Evolutionary conservation across 2,888 invertebrate species (phyloP).

Genomic region (Tachina lurida): DNA sequence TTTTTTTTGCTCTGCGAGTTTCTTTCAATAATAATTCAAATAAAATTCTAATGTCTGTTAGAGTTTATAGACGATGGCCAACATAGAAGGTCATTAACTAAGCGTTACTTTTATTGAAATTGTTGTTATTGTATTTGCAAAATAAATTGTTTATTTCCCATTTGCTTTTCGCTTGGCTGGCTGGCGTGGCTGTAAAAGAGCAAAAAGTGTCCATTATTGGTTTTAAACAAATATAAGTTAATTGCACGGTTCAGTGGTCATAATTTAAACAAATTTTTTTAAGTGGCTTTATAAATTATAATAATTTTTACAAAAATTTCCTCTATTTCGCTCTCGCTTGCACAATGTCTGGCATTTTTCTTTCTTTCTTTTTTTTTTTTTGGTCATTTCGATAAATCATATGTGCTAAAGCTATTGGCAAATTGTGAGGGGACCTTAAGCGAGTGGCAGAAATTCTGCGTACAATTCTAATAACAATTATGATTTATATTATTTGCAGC

Average conservation of each 20-base stretch:
- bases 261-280: slow-evolving; percentile 57
- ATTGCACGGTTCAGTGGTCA: slow-evolving; percentile 67
- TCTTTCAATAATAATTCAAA: slow-evolving; percentile 48
- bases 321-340: background rate
- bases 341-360: slow-evolving; percentile 4
- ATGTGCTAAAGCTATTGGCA: slow-evolving; percentile 33
- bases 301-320: slow-evolving; percentile 6
- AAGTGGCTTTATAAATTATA: slow-evolving; percentile 27
- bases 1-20: background rate
- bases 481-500: slow-evolving; percentile 63
- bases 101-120: slow-evolving; percentile 62
- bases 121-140: slow-evolving; percentile 4
- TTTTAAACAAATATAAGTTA: slow-evolving; percentile 68
- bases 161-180: slow-evolving; percentile 4
- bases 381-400: slow-evolving; percentile 64
- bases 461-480: slow-evolving; percentile 63
- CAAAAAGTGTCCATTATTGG: slow-evolving; percentile 26
- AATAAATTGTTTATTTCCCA: background rate
- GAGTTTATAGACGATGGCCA: slow-evolving; percentile 63
- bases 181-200: slow-evolving; percentile 33
- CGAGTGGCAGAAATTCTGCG: background rate
- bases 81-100: slow-evolving; percentile 71
- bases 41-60: slow-evolving; percentile 63
- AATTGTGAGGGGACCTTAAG: slow-evolving; percentile 22
- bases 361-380: slow-evolving; percentile 10